Evolutionary conservation across 1,140 invertebrate genomes (phyloP).

Genomic region (Prorops nasuta): DNA sequence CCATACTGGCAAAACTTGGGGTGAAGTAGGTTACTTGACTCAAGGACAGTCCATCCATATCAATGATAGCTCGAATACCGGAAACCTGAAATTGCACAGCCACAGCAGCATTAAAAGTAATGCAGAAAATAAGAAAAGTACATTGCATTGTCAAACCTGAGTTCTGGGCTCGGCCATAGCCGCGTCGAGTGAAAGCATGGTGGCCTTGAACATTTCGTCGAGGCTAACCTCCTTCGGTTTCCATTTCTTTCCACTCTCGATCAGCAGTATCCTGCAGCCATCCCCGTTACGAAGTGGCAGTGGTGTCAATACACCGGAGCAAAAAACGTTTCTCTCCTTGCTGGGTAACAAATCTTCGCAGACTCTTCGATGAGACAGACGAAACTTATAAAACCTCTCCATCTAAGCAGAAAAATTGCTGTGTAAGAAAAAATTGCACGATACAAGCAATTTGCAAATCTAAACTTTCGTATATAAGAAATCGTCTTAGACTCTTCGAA

Average conservation of each 20-base stretch:
- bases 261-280: slow-evolving; percentile 59
- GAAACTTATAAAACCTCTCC: slow-evolving; percentile 62
- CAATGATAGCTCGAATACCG: slow-evolving; percentile 66
- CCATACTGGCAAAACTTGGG: slow-evolving; percentile 65
- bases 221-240: slow-evolving; percentile 62
- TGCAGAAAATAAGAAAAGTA: slow-evolving; percentile 6
- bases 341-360: slow-evolving; percentile 55
- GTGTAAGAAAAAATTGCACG: too few relatives aligned
- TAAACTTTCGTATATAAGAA: too few relatives aligned
- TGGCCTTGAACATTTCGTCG: slow-evolving; percentile 60
- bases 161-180: slow-evolving; percentile 64
- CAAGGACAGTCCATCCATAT: slow-evolving; percentile 67
- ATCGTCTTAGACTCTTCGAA: slow-evolving; percentile 36
- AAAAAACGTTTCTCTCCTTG: slow-evolving; percentile 53
- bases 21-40: slow-evolving; percentile 70
- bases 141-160: slow-evolving; percentile 51
- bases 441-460: too few relatives aligned
- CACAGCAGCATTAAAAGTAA: too few relatives aligned
- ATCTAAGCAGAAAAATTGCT: too few relatives aligned
- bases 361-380: slow-evolving; percentile 57
- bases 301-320: slow-evolving; percentile 58
- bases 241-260: slow-evolving; percentile 65
- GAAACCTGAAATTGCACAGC: slow-evolving; percentile 49
- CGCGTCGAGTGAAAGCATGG: slow-evolving; percentile 61
- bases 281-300: slow-evolving; percentile 58